These are phyloP conservation scores for Cuniculus paca DNA, from an alignment of 2,797 vertebrate species.

Conservation along the genomic window DNA sequence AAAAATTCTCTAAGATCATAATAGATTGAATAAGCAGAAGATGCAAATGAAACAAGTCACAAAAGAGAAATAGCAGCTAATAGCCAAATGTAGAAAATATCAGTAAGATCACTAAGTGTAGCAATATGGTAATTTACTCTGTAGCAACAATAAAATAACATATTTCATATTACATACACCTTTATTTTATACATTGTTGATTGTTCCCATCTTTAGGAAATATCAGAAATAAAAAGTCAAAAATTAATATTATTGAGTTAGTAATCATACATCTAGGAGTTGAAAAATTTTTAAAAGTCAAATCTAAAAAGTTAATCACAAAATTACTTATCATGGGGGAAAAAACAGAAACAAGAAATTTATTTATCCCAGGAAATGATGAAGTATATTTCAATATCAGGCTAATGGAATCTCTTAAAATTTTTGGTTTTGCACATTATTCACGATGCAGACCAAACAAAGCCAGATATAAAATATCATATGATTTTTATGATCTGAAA, in stretches of 20 bases:
- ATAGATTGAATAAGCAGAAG: not conserved
- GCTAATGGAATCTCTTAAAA: slow-evolving; percentile 50
- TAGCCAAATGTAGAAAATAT: not conserved
- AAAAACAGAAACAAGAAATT: slow-evolving; percentile 59
- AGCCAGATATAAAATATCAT: slow-evolving; percentile 35
- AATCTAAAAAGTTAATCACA: slow-evolving; percentile 45
- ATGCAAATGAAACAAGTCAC: not conserved
- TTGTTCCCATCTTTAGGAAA: not conserved
- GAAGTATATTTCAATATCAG: not conserved
- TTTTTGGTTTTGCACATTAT: not conserved
- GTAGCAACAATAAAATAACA: not conserved
- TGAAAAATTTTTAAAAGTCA: slow-evolving; percentile 7
- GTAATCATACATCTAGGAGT: slow-evolving; percentile 43
- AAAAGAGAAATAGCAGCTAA: not conserved
- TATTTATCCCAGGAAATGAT: slow-evolving; percentile 17
- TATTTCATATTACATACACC: not conserved
- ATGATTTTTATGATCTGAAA: slow-evolving; percentile 31
- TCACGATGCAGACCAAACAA: slow-evolving; percentile 48
- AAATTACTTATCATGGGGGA: slow-evolving; percentile 40
- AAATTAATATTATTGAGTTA: slow-evolving; percentile 38
- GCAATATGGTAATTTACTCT: not conserved
- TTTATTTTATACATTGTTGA: not conserved
- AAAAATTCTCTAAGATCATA: not conserved
- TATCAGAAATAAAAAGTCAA: not conserved
- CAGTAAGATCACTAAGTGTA: not conserved